A percentile compares a stretch with the other conserved stretches of the same genome.
Conservation (phyloP, 92 coral and sea anemone genomes). For the Plumapathes pennacea region DNA sequence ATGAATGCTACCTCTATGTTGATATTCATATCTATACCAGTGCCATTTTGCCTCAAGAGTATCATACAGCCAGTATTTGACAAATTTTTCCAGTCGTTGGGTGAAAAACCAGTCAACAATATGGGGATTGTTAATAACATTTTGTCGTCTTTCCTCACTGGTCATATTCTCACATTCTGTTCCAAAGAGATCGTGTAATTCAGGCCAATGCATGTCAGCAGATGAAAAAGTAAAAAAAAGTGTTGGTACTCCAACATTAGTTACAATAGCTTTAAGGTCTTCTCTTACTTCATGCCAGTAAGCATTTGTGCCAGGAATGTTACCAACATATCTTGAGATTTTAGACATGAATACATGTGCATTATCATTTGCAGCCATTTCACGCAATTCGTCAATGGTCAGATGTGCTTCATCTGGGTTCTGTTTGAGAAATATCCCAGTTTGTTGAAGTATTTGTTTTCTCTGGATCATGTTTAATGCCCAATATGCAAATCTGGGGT, state of each 20-base stretch:
- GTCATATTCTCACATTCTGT: constrained; percentile 5
- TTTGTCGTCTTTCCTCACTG: constrained; percentile 28
- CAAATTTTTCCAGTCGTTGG: constrained; percentile 29
- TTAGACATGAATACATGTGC: constrained; percentile 32
- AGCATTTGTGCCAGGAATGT: constrained; percentile 38
- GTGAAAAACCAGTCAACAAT: constrained; percentile 48
- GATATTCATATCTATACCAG: constrained; percentile 55
- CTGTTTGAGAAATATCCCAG: constrained; percentile 35
- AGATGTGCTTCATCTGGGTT: constrained; percentile 13
- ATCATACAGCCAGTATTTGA: constrained; percentile 55
- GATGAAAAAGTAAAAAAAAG: constrained; percentile 41
- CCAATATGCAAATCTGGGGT: constrained; percentile 50
- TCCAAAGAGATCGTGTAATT: constrained; percentile 37
- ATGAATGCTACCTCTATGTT: constrained; percentile 40
- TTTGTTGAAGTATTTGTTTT: constrained; percentile 44
- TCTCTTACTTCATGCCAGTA: constrained; percentile 49
- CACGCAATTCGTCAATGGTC: constrained; percentile 42
- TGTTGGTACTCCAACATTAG: constrained; percentile 49
- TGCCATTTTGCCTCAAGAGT: constrained; percentile 54
- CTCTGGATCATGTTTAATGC: constrained; percentile 51
- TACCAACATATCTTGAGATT: constrained; percentile 49
- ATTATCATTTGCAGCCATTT: constrained; percentile 40
- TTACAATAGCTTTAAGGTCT: constrained; percentile 46
- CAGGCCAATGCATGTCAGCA: constrained; percentile 52
- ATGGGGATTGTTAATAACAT: constrained; percentile 54